Base-by-base conservation (phyloP, 2,797 vertebrate genomes). In the Heterohyrax brucei region DNA sequence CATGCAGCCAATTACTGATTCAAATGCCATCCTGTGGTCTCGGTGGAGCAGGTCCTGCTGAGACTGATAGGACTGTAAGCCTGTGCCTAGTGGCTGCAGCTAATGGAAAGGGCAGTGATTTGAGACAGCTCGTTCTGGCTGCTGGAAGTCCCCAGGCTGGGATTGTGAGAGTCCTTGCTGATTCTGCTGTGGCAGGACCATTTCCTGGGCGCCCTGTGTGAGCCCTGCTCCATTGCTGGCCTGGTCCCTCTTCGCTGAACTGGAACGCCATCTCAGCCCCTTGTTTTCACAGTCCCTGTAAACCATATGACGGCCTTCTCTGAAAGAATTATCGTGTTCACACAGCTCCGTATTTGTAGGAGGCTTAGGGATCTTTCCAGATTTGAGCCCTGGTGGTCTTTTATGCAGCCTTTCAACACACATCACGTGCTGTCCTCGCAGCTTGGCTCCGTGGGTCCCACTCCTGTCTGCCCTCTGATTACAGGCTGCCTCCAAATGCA, bases 321-420 rank as follows among this genome's bases (percentile, higher is more conserved):
- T 53, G 83, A 82, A 78, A 70, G 83, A 96, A 93, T 91, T 76
- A 91, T 66, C 81, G 26, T 70, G 87, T 96, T 85, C 95, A 64
- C 86, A 95, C 39, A 92, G 84, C 78, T 61, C 80, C 85, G 48
- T 94, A 16, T 95, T 95, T 93, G 62, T 68, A 92, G 61, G 61
- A 76, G 80, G 62, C 75, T 96, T 92, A 95, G 91, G 59, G 73
- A 21, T 95, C 48, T 75, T 64, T 93, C 68, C 84, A 76, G 83
- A 76, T 83, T 91, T 76, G 68, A 86, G 72, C 48, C 21, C 46
- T 66, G 86, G 59, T 1, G 0, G 72, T 85, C 81, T 86, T 89
- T 85, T 80, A 76, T 44, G 30, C 0, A 0, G 89, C 87, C 91
- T 85, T 70, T 81, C 62, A 66, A 78, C 19, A 53, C 56, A 59